Base-by-base conservation (phyloP, 2,113 vertebrate genomes). In the Protobothrops flavoviridis region DNA sequence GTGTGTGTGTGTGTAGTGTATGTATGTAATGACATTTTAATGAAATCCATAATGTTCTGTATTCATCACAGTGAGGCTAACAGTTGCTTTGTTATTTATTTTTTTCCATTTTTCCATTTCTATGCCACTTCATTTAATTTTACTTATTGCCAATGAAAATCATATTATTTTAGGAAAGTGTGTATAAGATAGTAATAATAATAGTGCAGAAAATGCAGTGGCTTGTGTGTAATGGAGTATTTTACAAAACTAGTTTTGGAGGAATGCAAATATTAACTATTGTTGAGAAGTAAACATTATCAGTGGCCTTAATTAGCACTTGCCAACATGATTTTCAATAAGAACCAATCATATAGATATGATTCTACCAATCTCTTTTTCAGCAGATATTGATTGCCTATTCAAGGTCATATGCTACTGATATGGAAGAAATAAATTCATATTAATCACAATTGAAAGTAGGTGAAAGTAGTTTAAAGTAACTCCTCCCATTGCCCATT, bases 11-110 rank as follows among this genome's bases (percentile, higher is more conserved):
- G 12, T 81, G 74, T 21, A 50, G 7, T 43, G 17, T 81, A 17
- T 81, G 17, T 97, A 96, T 94, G 97, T 98, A 98, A 97, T 96
- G 96, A 96, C 97, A 96, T 98, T 97, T 97, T 97, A 98, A 98
- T 98, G 98, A 98, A 98, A 98, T 96, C 97, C 94, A 97, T 98
- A 97, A 98, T 96, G 94, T 96, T 91, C 96, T 96, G 97, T 95
- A 97, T 97, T 96, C 95, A 97, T 97, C 97, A 97, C 94, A 57
- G 94, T 96, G 95, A 90, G 59, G 0, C 95, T 97, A 96, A 95
- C 95, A 96, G 94, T 96, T 97, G 96, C 96, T 97, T 97, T 97
- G 96, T 97, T 97, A 93, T 94, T 93, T 93, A 94, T 94, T 96
- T 96, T 96, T 94, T 93, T 88, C 91, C 93, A 59, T 24, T 93